Base-by-base conservation (phyloP, 2,888 invertebrate genomes). In the Pinctada fucata region DNA sequence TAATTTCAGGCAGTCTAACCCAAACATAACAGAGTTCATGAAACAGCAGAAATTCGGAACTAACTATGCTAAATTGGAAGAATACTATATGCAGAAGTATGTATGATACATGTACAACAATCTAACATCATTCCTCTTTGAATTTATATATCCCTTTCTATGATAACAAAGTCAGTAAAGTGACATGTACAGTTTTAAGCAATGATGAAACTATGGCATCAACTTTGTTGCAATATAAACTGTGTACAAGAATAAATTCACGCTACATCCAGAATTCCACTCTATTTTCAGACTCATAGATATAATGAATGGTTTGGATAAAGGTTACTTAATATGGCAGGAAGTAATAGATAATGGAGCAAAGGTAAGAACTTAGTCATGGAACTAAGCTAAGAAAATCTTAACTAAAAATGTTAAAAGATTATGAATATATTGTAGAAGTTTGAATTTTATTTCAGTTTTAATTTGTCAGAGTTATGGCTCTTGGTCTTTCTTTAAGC, bases 341-440 rank as follows among this genome's bases (percentile, higher is more conserved):
- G 98, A 98, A 93, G 97, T 97, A 0, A 96, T 96, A 87, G 95
- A 95, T 85, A 96, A 97, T 91, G 94, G 94, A 0, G 95, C 92
- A 4, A 89, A 87, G 86, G 92, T 93, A 74, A 84, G 86, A 65
- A 69, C 31, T 13, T 16, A 8, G 8, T 58, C 45, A 0, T 72
- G 31, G 1, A 31, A 31, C 31, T 31, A 31, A 31, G 31, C 31
- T 31, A 31, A 31, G 31, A 8, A 6, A 31, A 31, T 31, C 31
- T 31, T 31, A 31, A 31, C 31, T 31, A 31, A 31, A 31, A 31
- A 31, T 31, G 31, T 31, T 31, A 31, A 31, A 31, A 31, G 31
- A 31, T 31, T 31, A 31, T 31, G 31, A 31, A 31, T 31, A 31
- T 31, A 31, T 31, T 31, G 31, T 31, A 31, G 31, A 31, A 31